Evolutionary conservation across 2,888 invertebrate species (phyloP), one percentile per base, ranked within the genome.

Genomic region (Clivina fossor): DNA sequence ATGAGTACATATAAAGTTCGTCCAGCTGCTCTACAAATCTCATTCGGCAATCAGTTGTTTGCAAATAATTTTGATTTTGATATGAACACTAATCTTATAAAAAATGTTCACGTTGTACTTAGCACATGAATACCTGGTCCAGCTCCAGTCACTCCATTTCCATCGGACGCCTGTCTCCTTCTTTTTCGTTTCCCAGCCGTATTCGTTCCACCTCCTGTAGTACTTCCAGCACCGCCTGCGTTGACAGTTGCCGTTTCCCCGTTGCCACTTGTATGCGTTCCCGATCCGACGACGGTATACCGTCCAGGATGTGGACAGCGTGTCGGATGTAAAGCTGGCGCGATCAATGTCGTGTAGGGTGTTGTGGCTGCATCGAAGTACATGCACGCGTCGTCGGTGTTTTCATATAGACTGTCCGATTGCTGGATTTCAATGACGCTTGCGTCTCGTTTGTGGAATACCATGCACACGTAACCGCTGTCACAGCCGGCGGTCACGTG

Each of bases 401-500:
- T 76, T 61, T 80, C 81, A 64, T 76, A 30, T 16, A 50, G 69
- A 71, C 71, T 66, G 70, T 76, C 71, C 48, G 85, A 83, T 66
- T 83, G 82, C 66, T 85, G 85, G 57, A 88, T 76, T 73, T 89
- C 88, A 63, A 90, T 82, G 22, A 90, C 86, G 65, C 82, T 81
- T 44, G 79, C 77, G 59, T 83, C 86, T 48, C 90, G 80, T 47
- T 82, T 83, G 71, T 84, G 81, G 71, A 89, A 84, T 64, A 81
- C 79, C 77, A 90, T 84, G 70, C 90, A 91, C 26, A 86, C 82
- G 71, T 88, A 88, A 2, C 89, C 88, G 22, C 86, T 88, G 66
- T 87, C 84, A 66, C 90, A 90, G 72, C 87, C 88, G 30, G 83
- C 81, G 0, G 88, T 88, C 59, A 88, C 82, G 66, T 89, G 88